Conservation (phyloP, 1,140 invertebrate species). For the Saccostrea cuccullata region DNA sequence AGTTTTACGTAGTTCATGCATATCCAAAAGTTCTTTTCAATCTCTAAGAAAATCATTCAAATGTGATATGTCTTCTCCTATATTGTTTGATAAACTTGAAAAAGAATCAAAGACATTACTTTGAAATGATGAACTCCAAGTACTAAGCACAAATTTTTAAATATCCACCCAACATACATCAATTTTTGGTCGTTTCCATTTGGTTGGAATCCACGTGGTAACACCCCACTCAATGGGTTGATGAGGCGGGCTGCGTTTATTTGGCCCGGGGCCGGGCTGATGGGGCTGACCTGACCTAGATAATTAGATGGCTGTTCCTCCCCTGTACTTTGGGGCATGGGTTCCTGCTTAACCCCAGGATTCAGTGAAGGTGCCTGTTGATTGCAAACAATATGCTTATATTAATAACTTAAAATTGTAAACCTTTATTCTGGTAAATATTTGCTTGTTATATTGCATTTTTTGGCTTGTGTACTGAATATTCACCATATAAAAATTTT, state of each 20-base stretch:
- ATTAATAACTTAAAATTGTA: not conserved
- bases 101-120: too few species aligned
- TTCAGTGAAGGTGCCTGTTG: not conserved
- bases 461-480: too few species aligned
- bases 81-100: too few species aligned
- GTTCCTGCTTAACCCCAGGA: conserved; percentile 75
- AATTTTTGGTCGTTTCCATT: conserved; percentile 35
- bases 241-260: conserved; percentile 2
- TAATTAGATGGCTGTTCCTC: conserved; percentile 68
- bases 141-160: not conserved
- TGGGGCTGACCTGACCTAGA: conserved; percentile 68
- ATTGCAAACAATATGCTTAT: not conserved
- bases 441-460: too few species aligned
- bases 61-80: too few species aligned
- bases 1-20: too few species aligned
- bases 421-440: not conserved
- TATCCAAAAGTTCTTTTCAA: too few species aligned
- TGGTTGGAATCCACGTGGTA: not conserved
- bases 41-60: too few species aligned
- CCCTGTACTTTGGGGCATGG: conserved; percentile 67
- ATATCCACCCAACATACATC: not conserved
- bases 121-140: not conserved
- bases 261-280: conserved; percentile 61
- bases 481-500: too few species aligned
- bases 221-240: not conserved